Evolutionary conservation across 2,113 vertebrate species (phyloP).

Genomic region (Marmota flaviventris): DNA sequence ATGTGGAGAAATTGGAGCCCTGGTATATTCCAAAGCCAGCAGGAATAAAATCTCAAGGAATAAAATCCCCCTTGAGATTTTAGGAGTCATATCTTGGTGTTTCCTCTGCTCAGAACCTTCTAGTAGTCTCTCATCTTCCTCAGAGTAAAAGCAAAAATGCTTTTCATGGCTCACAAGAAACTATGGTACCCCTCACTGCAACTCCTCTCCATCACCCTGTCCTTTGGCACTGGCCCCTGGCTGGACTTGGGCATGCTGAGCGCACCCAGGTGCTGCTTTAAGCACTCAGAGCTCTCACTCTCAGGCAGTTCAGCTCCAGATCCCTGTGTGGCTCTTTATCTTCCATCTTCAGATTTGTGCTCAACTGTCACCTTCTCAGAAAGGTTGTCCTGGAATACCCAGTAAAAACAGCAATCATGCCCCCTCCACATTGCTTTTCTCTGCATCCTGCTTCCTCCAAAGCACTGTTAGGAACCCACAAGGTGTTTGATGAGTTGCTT

Average conservation of each 20-base stretch:
- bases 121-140: neutral
- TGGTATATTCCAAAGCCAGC: neutral
- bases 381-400: neutral
- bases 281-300: too few relatives aligned
- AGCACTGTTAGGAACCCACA: neutral
- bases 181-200: neutral
- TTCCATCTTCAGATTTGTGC: neutral
- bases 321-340: too few relatives aligned
- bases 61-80: neutral
- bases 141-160: neutral
- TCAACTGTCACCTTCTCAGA: neutral
- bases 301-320: neutral
- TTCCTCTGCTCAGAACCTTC: neutral
- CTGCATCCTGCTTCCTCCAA: neutral
- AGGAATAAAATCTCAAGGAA: neutral
- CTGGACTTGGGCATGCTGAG: neutral
- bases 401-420: neutral
- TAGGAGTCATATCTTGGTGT: neutral
- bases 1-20: neutral
- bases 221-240: neutral
- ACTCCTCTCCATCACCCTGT: neutral
- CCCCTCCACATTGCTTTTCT: neutral
- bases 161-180: neutral
- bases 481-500: neutral
- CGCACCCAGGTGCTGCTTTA: neutral